Base-by-base conservation (phyloP, 2,888 invertebrate genomes). In the Cheilosia urbana region DNA sequence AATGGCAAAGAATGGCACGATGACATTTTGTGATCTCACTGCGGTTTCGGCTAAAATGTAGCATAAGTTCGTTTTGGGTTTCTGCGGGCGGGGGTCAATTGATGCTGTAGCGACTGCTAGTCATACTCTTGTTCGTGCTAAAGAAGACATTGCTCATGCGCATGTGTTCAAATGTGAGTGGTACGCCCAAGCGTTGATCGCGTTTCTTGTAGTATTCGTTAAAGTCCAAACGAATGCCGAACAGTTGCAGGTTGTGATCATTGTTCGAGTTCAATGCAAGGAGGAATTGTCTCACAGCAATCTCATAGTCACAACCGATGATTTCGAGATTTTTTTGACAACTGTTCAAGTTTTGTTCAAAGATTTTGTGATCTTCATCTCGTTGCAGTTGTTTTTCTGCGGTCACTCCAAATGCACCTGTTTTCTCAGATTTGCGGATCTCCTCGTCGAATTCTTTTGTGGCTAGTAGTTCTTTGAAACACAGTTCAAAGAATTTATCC, bases 221-320 rank as follows among this genome's bases (percentile, higher is more conserved):
- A 92, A 98, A 99, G 93, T 98, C 98, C 75, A 99, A 94, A 2
- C 98, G 95, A 90, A 97, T 97, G 87, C 98, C 98, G 78, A 99
- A 94, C 88, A 97, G 95, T 90, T 98, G 97, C 17, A 99, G 93
- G 88, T 97, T 97, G 87, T 96, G 95, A 92, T 98, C 97, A 66
- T 95, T 93, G 90, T 97, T 97, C 1, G 95, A 94, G 19, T 97
- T 96, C 21, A 98, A 94, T 92, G 97, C 95, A 62, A 97, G 93
- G 63, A 99, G 94, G 91, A 98, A 96, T 85, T 96, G 95, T 73
- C 96, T 96, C 45, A 98, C 97, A 90, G 97, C 96, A 83, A 96
- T 96, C 93, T 97, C 93, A 63, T 92, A 92, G 4, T 90, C 90
- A 2, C 73, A 73, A 5, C 91, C 89, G 55, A 91, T 91, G 21